These are phyloP conservation scores for Salarias fasciatus DNA, from an alignment of 2,797 vertebrate species.

Conservation along the genomic window DNA sequence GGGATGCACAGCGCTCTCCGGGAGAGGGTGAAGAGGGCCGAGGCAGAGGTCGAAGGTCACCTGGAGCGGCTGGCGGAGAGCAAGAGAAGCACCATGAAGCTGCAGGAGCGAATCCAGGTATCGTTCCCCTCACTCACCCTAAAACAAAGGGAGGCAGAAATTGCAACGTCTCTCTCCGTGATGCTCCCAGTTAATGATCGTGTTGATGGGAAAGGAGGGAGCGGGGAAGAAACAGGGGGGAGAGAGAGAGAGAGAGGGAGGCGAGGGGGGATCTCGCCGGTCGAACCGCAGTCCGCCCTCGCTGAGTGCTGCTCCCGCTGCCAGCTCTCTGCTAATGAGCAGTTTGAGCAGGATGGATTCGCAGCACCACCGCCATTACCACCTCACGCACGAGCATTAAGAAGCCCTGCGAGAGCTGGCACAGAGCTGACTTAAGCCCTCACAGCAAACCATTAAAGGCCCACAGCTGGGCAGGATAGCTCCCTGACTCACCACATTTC, in stretches of 20 bases:
- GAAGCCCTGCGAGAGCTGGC: slow-evolving; percentile 65
- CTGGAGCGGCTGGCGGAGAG: slow-evolving; percentile 87
- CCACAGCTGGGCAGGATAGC: slow-evolving; percentile 43
- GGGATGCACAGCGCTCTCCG: slow-evolving; percentile 84
- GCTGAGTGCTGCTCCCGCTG: slow-evolving; percentile 68
- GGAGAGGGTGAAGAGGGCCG: slow-evolving; percentile 88
- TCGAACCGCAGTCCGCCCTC: slow-evolving; percentile 65
- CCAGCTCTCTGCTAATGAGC: slow-evolving; percentile 76
- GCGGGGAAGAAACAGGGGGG: slow-evolving; percentile 19
- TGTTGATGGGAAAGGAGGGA: slow-evolving; percentile 54
- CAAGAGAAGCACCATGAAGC: slow-evolving; percentile 87
- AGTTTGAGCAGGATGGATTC: slow-evolving; percentile 68
- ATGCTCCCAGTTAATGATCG: slow-evolving; percentile 59
- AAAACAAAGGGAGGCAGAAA: slow-evolving; percentile 16
- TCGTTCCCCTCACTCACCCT: neutral
- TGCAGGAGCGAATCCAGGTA: slow-evolving; percentile 94
- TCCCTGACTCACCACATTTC: slow-evolving; percentile 65
- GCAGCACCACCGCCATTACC: slow-evolving; percentile 69
- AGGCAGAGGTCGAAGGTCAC: slow-evolving; percentile 87
- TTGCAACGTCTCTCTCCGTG: slow-evolving; percentile 49
- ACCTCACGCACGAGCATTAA: slow-evolving; percentile 62
- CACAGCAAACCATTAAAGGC: slow-evolving; percentile 65
- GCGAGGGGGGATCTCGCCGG: slow-evolving; percentile 26
- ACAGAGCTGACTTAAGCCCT: slow-evolving; percentile 69
- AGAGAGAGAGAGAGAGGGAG: slow-evolving; percentile 2